Base-by-base conservation (phyloP, 2,888 invertebrate genomes). In the Leptura quadrifasciata region DNA sequence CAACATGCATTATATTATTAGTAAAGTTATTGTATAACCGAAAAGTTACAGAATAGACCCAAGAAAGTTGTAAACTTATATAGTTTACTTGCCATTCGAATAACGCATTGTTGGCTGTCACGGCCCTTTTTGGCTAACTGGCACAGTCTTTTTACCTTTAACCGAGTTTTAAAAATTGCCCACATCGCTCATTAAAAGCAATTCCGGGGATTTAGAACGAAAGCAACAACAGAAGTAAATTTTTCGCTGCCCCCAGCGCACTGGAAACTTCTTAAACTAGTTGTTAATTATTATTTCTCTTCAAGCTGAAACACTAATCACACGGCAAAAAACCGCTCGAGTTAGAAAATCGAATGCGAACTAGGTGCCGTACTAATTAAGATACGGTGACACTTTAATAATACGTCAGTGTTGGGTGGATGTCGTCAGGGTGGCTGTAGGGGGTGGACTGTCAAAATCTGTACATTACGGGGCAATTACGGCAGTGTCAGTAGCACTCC, bases 401-500 rank as follows among this genome's bases (percentile, higher is more conserved):
- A 78, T 72, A 64, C 61, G 74, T 74, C 74, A 74, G 63, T 57
- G 18, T 63, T 65, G 35, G 70, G 61, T 54, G 55, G 75, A 57
- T 52, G 55, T 31, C 61, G 54, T 65, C 47, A 61, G 71, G 55
- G 52, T 20, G 72, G 61, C 31, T 52, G 8, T 35, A 47, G 74
- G 76, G 75, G 75, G 75, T 71, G 77, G 72, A 79, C 81, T 81
- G 83, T 82, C 82, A 83, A 83, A 83, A 83, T 83, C 80, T 81
- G 80, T 79, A 67, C 74, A 77, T 79, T 76, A 78, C 79, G 80
- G 81, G 82, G 80, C 83, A 85, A 85, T 85, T 85, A 85, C 84
- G 80, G 81, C 80, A 79, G 84, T 85, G 85, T 85, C 85, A 85
- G 79, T 78, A 82, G 81, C 85, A 85, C 83, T 80, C 83, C 85